Percentiles rank a stretch among this genome's conserved stretches.
Conservation (phyloP, 2,888 invertebrate genomes). For the Brachyptera putata region DNA sequence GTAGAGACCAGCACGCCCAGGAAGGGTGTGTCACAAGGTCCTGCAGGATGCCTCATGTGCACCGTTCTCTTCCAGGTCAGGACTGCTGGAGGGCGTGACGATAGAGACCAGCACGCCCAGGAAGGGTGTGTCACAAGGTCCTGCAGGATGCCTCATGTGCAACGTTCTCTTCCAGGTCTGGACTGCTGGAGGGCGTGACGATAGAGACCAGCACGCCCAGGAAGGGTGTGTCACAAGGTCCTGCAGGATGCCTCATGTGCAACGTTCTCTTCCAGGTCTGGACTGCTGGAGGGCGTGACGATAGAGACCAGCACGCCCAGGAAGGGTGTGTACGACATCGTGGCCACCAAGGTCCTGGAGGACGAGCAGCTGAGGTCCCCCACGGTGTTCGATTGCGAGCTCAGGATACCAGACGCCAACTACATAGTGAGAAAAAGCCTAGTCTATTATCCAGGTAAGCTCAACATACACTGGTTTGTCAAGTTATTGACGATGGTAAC, state of each 20-base stretch:
- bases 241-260: too few relatives aligned
- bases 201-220: conserved; percentile 15
- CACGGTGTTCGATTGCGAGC: conserved; percentile 40
- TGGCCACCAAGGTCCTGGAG: conserved; percentile 33
- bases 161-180: conserved; percentile 16
- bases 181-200: conserved; percentile 14
- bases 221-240: conserved; percentile 33
- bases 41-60: too few relatives aligned
- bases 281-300: conserved; percentile 14
- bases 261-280: background rate
- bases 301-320: conserved; percentile 15
- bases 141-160: conserved; percentile 34
- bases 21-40: conserved; percentile 33
- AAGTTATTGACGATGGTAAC: too few relatives aligned
- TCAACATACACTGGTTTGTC: too few relatives aligned
- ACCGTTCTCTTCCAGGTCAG: background rate
- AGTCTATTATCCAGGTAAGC: conserved; percentile 41
- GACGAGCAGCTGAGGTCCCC: conserved; percentile 35
- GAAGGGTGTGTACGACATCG: conserved; percentile 35
- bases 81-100: conserved; percentile 14
- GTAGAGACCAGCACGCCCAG: conserved; percentile 12
- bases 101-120: conserved; percentile 12
- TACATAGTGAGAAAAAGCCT: conserved; percentile 38
- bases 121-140: conserved; percentile 33
- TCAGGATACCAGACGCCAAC: conserved; percentile 39